Conservation (phyloP, 2,888 invertebrate genomes). For the Polyommatus icarus region DNA sequence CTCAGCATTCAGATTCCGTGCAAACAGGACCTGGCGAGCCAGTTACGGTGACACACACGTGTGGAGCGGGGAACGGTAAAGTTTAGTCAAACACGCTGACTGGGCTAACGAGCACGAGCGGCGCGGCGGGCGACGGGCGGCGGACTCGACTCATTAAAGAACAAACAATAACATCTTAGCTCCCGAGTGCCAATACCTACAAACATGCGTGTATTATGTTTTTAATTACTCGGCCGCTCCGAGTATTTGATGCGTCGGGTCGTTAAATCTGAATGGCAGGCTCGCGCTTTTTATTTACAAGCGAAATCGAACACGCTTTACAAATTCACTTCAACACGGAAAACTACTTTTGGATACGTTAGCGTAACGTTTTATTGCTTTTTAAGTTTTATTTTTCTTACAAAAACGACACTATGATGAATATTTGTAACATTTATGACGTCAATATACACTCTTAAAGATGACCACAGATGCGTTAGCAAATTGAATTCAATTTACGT, state of each 20-base stretch:
- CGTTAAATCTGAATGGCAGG: conserved; percentile 17
- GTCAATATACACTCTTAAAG: background rate
- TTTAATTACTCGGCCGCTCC: conserved; percentile 27
- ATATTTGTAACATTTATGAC: background rate
- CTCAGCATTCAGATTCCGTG: background rate
- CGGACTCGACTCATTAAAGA: conserved; percentile 30
- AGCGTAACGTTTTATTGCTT: background rate
- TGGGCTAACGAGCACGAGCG: conserved; percentile 21
- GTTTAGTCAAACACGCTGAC: background rate
- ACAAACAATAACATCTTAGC: conserved; percentile 39
- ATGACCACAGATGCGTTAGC: background rate
- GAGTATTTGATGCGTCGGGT: conserved; percentile 17
- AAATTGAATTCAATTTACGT: background rate
- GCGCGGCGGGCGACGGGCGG: background rate
- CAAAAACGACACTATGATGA: background rate
- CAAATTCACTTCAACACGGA: background rate
- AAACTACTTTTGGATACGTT: background rate
- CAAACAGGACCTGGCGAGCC: conserved; percentile 8
- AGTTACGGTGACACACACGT: background rate
- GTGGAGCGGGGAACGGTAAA: conserved; percentile 6
- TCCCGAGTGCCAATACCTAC: conserved; percentile 36
- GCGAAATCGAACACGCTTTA: conserved; percentile 1
- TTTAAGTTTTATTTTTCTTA: background rate
- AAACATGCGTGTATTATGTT: conserved; percentile 20
- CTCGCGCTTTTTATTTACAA: background rate